Evolutionary conservation across 2,113 vertebrate species (phyloP).

Genomic region (Pachycephala philippinensis): DNA sequence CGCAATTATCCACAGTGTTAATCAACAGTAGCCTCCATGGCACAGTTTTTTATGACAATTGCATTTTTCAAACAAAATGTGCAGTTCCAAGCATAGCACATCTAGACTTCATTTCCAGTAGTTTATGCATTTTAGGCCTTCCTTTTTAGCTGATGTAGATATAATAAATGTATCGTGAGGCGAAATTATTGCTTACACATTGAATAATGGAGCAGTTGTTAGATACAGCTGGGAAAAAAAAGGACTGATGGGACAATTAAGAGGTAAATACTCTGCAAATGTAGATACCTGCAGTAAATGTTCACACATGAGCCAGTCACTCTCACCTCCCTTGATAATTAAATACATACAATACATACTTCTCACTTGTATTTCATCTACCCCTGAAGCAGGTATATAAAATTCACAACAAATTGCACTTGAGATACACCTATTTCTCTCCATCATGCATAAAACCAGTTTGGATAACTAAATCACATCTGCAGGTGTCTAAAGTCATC

Average conservation of each 20-base stretch:
- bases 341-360: not conserved
- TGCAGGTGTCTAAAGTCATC: not conserved
- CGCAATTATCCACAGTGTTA: not conserved
- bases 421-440: not conserved
- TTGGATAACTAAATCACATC: not conserved
- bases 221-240: not conserved
- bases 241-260: not conserved
- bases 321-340: not conserved
- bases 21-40: not conserved
- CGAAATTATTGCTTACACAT: not conserved
- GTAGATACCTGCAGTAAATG: not conserved
- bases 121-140: not conserved
- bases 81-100: not conserved
- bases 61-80: not conserved
- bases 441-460: not conserved
- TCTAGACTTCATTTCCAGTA: not conserved
- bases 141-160: not conserved
- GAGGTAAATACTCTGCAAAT: not conserved
- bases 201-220: not conserved
- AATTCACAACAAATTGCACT: not conserved
- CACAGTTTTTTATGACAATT: not conserved
- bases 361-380: not conserved
- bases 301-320: not conserved
- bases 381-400: not conserved
- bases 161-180: not conserved